These are phyloP conservation scores for Pachycephala philippinensis DNA, from an alignment of 2,113 vertebrate genomes.

Conservation along the genomic window DNA sequence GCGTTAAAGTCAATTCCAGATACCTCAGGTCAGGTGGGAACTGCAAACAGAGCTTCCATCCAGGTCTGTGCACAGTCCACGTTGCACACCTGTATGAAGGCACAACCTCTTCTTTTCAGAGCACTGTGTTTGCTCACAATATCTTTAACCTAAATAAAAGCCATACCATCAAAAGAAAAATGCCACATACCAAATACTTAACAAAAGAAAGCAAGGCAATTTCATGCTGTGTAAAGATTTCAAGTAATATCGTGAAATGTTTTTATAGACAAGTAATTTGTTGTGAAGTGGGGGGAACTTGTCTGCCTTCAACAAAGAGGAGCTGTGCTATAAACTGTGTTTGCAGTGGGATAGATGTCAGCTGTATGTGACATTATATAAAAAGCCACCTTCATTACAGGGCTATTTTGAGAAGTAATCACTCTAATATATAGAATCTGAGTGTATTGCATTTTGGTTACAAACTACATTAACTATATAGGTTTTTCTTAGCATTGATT, in stretches of 20 bases:
- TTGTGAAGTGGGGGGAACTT: background rate
- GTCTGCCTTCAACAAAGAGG: background rate
- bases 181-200: background rate
- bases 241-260: background rate
- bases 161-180: background rate
- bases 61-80: background rate
- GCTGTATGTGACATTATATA: background rate
- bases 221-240: slow-evolving; percentile 30
- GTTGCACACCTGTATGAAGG: background rate
- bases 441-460: background rate
- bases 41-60: background rate
- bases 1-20: background rate
- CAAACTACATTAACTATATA: background rate
- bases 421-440: background rate
- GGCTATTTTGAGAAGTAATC: background rate
- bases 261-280: slow-evolving; percentile 21
- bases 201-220: background rate
- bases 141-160: background rate
- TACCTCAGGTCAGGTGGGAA: background rate
- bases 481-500: slow-evolving; percentile 27
- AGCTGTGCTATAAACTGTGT: background rate
- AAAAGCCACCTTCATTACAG: background rate
- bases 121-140: background rate
- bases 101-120: background rate
- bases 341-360: background rate